These are phyloP conservation scores for Hippopotamus amphibius DNA, from an alignment of 2,113 vertebrate genomes.

Conservation along the genomic window DNA sequence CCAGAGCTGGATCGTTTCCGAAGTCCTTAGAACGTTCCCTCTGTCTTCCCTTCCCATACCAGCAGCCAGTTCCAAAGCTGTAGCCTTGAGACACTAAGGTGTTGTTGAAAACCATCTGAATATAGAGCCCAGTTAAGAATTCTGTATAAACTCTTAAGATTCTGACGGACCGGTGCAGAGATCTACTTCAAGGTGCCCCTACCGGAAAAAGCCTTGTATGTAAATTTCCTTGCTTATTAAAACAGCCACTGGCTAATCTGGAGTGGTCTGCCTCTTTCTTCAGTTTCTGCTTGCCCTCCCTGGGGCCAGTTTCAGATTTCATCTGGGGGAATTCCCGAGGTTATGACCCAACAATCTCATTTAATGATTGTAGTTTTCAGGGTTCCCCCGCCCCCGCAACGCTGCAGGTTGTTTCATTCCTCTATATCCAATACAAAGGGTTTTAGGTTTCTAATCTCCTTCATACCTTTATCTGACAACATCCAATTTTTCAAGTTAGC, in stretches of 20 bases:
- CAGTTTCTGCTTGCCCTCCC: background rate
- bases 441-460: background rate
- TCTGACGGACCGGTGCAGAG: fast-evolving
- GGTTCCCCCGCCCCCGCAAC: background rate
- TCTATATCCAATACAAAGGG: background rate
- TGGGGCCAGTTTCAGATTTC: background rate
- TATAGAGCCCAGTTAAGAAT: background rate
- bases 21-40: background rate
- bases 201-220: background rate
- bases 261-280: background rate
- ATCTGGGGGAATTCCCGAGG: background rate
- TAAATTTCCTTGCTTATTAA: background rate
- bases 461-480: background rate
- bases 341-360: background rate
- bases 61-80: background rate
- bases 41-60: background rate
- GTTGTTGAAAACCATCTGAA: background rate
- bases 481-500: background rate
- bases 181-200: background rate
- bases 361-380: background rate
- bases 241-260: background rate
- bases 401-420: background rate
- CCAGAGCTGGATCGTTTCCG: fast-evolving
- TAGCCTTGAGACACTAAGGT: background rate
- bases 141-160: background rate